Conservation (phyloP, 2,113 vertebrate species). For the Apodemus sylvaticus region DNA sequence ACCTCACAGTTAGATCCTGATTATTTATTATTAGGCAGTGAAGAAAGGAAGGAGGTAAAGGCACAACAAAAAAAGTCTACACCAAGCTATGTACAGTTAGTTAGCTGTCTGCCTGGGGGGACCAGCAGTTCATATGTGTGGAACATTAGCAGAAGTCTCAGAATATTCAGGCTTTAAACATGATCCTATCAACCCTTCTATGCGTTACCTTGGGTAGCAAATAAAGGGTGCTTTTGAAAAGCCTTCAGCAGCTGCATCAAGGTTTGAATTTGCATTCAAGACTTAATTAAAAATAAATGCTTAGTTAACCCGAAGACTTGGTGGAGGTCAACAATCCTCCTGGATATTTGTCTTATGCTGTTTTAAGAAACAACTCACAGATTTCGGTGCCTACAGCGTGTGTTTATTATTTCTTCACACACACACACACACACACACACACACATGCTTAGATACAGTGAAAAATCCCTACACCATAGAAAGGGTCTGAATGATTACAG, state of each 20-base stretch:
- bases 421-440: not conserved
- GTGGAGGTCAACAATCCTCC: not conserved
- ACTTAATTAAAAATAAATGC: not conserved
- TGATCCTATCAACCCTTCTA: not conserved
- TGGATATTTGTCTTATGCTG: not conserved
- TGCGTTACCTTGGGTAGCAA: not conserved
- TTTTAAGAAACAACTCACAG: constrained; percentile 2
- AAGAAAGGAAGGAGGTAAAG: not conserved
- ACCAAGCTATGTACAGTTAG: not conserved
- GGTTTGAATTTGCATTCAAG: not conserved
- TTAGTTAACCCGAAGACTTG: not conserved
- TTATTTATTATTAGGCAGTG: not conserved
- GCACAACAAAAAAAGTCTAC: too few species aligned
- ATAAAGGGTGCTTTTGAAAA: not conserved
- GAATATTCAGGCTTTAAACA: not conserved
- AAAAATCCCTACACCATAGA: not conserved
- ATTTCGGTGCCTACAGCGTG: constrained; percentile 1
- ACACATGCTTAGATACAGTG: not conserved
- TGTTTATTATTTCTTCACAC: constrained; percentile 52
- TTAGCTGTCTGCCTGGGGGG: not conserved
- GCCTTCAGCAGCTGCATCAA: not conserved
- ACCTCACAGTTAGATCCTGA: not conserved
- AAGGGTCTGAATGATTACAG: constrained; percentile 3
- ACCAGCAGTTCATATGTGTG: not conserved
- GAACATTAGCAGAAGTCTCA: not conserved